These are phyloP conservation scores for Monopterus albus DNA, from an alignment of 2,113 vertebrate genomes.

Conservation along the genomic window DNA sequence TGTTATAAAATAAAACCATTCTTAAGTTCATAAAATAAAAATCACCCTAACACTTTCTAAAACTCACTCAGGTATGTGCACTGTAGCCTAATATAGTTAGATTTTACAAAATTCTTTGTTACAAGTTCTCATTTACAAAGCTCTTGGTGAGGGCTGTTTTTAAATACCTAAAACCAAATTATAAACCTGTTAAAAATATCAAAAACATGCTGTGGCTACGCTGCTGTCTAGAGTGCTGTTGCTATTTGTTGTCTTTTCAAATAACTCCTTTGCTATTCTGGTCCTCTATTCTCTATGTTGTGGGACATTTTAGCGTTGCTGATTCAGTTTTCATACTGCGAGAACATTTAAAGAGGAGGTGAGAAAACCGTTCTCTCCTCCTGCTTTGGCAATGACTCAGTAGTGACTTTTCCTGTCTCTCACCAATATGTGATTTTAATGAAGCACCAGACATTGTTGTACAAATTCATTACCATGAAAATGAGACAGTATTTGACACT, in stretches of 20 bases:
- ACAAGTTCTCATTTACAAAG: no score
- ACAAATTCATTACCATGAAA: not conserved
- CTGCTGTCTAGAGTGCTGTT: no score
- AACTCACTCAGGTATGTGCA: no score
- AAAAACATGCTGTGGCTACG: no score
- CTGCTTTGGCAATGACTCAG: conserved; percentile 25
- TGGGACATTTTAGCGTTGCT: conserved; percentile 11
- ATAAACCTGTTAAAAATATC: no score
- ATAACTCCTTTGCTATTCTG: not conserved
- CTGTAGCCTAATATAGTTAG: no score
- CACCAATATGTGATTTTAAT: conserved; percentile 6
- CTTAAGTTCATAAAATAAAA: no score
- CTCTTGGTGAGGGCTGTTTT: no score
- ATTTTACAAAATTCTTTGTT: no score
- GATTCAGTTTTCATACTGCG: conserved; percentile 27
- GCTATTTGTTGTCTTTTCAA: not conserved
- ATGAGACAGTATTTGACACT: not conserved
- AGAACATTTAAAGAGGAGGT: conserved; percentile 60
- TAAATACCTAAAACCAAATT: no score
- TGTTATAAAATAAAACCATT: no score
- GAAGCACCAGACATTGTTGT: not conserved
- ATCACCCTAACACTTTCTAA: no score
- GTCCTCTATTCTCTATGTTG: not conserved
- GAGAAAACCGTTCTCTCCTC: conserved; percentile 38
- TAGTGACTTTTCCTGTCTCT: not conserved